These are phyloP conservation scores for Siderastrea radians DNA, from an alignment of 92 coral and sea anemone genomes.

Conservation along the genomic window DNA sequence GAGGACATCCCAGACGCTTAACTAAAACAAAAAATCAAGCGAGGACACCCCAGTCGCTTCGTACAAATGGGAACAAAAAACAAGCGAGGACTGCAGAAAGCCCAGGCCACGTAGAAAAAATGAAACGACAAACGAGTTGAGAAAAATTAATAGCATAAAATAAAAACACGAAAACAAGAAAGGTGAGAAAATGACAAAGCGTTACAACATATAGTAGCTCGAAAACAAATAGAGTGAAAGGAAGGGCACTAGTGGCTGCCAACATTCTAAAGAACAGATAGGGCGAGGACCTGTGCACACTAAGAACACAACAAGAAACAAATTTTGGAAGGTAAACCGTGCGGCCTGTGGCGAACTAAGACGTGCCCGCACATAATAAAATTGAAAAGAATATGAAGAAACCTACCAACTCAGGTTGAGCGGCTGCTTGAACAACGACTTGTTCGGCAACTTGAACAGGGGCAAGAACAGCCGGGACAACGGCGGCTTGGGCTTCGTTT, in stretches of 20 bases:
- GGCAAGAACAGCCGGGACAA: no score
- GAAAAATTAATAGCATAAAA: no score
- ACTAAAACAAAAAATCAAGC: neutral
- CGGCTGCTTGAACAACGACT: neutral
- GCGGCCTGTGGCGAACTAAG: neutral
- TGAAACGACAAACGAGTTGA: neutral
- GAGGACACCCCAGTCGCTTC: neutral
- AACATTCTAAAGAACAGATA: no score
- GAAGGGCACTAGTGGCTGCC: no score
- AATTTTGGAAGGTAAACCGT: neutral
- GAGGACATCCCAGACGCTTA: neutral
- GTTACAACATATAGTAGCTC: no score
- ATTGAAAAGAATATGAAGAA: neutral
- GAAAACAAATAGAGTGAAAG: no score
- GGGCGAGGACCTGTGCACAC: no score
- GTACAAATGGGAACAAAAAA: neutral
- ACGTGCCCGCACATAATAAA: neutral
- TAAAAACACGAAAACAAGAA: no score
- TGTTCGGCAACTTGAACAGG: no score
- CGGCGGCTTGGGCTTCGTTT: neutral
- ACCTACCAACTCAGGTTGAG: neutral
- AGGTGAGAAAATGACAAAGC: no score
- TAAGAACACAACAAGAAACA: neutral
- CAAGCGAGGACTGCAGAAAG: neutral
- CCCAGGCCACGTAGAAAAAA: neutral